phyloP scores from a whole-genome alignment of 2,888 invertebrate genomes.

The Stenichneumon culpator region DNA sequence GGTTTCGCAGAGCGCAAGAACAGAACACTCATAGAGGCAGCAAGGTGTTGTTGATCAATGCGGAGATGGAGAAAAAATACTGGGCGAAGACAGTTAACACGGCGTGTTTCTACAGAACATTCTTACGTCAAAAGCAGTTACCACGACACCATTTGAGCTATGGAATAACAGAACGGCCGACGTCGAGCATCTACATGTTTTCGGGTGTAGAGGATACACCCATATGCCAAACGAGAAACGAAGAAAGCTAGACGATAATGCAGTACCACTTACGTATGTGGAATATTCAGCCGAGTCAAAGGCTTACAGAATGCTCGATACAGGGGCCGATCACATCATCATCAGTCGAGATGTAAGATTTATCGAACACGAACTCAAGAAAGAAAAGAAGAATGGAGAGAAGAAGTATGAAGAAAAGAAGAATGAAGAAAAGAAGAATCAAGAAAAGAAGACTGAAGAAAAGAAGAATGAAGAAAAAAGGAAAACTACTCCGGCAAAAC shows the following conservation, averaged over 20 bases:
- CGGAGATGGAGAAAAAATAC: too few relatives aligned
- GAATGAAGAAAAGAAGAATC: too few relatives aligned
- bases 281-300: slow-evolving; percentile 68
- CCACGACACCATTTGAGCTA: slow-evolving; percentile 65
- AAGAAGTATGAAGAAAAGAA: too few relatives aligned
- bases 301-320: slow-evolving; percentile 65
- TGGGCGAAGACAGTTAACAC: too few relatives aligned
- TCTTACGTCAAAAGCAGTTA: too few relatives aligned
- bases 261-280: slow-evolving; percentile 52
- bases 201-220: slow-evolving; percentile 63
- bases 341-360: slow-evolving; percentile 67
- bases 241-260: slow-evolving; percentile 64
- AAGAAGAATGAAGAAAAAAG: too few relatives aligned
- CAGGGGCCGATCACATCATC: slow-evolving; percentile 40
- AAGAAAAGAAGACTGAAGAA: too few relatives aligned
- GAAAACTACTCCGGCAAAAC: slow-evolving; percentile 27
- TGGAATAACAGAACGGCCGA: slow-evolving; percentile 63
- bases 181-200: slow-evolving; percentile 62
- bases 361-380: slow-evolving; percentile 44
- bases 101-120: too few relatives aligned
- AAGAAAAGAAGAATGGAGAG: slow-evolving; percentile 54
- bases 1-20: slow-evolving; percentile 44
- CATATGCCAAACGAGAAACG: slow-evolving; percentile 61
- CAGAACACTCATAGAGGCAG: too few relatives aligned
- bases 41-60: too few relatives aligned